Evolutionary conservation across 2,113 vertebrate genomes (phyloP), one percentile per base, ranked within the genome.

Genomic region (Callithrix jacchus): DNA sequence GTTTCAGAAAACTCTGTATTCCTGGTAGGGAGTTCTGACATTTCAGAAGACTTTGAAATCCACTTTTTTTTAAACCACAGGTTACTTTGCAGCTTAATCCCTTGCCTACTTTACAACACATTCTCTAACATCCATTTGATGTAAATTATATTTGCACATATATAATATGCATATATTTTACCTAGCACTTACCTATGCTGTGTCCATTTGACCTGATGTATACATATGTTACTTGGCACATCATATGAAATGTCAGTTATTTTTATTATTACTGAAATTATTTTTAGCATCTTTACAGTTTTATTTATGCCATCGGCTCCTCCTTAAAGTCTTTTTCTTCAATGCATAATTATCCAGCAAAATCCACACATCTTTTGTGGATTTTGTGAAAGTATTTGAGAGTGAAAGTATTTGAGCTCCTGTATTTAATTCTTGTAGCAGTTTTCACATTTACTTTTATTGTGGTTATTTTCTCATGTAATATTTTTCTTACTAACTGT

Each of bases 301-400:
- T 85, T 32, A 32, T 81, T 80, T 81, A 80, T 80, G 16, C 37
- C 14, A 40, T 58, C 56, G 17, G 1, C 12, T 93, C 20, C 58
- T 74, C 12, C 8, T 54, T 80, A 27, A 74, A 30, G 61, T 30
- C 16, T 80, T 86, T 93, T 56, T 23, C 25, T 86, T 89, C 85
- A 80, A 49, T 74, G 23, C 32, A 16, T 80, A 95, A 82, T 73
- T 95, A 81, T 37, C n/a, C 70, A 79, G 21, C 64, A 76, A 97
- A 90, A 96, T 90, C 9, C 8, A 76, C 61, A n/a, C 10, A 8
- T 71, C 83, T 77, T n/a, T 27, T 56, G 18, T 54, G 21, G 37
- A 12, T 45, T 42, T 42, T 42, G 6, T 42, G 42, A 42, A 42
- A 42, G 42, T 42, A 42, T 42, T 42, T 42, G 79, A 54, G 42